Percentiles rank a stretch among this genome's conserved stretches.
These are phyloP conservation scores for Danionella dracula DNA, from an alignment of 2,797 vertebrate genomes.

Conservation along the genomic window DNA sequence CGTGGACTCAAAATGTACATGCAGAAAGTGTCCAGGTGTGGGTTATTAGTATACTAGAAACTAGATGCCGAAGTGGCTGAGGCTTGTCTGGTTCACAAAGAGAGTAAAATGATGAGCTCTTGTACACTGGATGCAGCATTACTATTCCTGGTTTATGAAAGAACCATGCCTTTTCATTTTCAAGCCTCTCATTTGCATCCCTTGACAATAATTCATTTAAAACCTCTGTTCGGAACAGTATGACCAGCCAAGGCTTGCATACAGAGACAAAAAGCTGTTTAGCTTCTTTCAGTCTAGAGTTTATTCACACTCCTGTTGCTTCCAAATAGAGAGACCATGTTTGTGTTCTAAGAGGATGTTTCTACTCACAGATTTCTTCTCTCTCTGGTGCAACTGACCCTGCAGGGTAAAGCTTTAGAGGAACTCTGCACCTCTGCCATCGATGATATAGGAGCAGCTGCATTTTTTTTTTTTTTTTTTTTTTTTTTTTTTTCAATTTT, in stretches of 20 bases:
- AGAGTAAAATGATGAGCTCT: conserved; percentile 44
- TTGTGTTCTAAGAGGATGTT: neutral
- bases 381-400: neutral
- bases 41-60: conserved; percentile 44
- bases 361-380: neutral
- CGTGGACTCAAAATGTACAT: neutral
- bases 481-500: neutral
- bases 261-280: neutral
- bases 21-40: conserved; percentile 38
- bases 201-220: conserved; percentile 26
- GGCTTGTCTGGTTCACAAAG: conserved; percentile 23
- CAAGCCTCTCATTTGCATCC: conserved; percentile 35
- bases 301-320: neutral
- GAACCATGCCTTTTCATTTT: conserved; percentile 14
- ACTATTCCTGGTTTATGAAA: conserved; percentile 43
- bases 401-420: no score
- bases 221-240: conserved; percentile 1
- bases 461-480: neutral
- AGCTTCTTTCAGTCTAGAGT: neutral
- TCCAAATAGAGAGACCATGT: neutral
- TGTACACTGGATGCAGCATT: conserved; percentile 28
- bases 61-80: conserved; percentile 23
- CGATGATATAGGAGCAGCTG: neutral
- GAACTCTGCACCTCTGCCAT: neutral
- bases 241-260: neutral